These are phyloP conservation scores for Oryzias sinensis DNA, from an alignment of 2,797 vertebrate species.

Conservation along the genomic window DNA sequence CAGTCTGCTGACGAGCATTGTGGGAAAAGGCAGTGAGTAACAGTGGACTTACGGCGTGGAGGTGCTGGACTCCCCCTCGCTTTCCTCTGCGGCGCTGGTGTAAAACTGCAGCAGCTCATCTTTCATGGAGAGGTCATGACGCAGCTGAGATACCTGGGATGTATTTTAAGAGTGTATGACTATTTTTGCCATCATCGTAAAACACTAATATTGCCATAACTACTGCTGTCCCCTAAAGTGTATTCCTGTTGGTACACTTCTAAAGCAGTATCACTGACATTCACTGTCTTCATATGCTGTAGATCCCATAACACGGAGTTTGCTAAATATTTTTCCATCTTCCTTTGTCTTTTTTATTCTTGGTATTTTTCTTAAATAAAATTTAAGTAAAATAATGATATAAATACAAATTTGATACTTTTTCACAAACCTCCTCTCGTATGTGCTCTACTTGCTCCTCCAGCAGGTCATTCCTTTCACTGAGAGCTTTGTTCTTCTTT, in stretches of 20 bases:
- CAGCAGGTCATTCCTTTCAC: conserved; percentile 91
- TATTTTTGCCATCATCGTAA: not conserved
- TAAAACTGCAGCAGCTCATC: conserved; percentile 98
- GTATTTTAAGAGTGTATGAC: too few relatives aligned
- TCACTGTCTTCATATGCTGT: too few relatives aligned
- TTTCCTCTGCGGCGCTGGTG: conserved; percentile 91
- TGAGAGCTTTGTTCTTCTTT: conserved; percentile 98
- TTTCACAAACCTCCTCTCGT: conserved; percentile 86
- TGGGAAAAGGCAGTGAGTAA: not conserved
- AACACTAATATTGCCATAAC: not conserved
- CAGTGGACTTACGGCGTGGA: conserved; percentile 88
- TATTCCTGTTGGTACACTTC: too few relatives aligned
- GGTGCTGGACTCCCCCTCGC: conserved; percentile 88
- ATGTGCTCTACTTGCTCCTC: conserved; percentile 97
- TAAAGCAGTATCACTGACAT: too few relatives aligned
- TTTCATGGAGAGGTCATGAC: conserved; percentile 96
- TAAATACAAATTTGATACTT: too few relatives aligned
- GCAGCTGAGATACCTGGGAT: conserved; percentile 90
- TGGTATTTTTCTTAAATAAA: too few relatives aligned
- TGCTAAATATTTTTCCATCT: too few relatives aligned
- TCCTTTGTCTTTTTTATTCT: too few relatives aligned
- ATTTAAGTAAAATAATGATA: too few relatives aligned
- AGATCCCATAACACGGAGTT: too few relatives aligned
- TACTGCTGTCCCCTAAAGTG: too few relatives aligned
- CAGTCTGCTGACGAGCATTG: not conserved